Conservation (phyloP, 2,888 invertebrate species). For the Augochlorella aurata region DNA sequence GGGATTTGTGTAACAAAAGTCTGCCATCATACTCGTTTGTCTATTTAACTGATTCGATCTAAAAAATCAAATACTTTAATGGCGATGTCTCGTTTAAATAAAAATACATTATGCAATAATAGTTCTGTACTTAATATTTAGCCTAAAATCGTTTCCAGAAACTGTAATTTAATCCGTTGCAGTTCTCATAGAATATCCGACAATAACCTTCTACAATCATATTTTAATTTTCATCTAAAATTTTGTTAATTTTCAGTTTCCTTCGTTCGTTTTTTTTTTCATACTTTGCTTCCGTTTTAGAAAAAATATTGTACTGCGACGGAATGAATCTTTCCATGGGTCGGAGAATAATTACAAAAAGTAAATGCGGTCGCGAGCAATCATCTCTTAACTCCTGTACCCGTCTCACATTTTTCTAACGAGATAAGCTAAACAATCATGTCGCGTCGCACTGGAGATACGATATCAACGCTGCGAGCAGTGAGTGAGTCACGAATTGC, state of each 20-base stretch:
- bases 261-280: not conserved
- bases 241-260: not conserved
- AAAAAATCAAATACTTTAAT: slow-evolving; percentile 37
- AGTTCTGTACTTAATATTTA: not conserved
- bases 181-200: not conserved
- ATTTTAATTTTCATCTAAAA: not conserved
- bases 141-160: not conserved
- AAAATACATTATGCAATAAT: not conserved
- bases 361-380: slow-evolving; percentile 20
- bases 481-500: slow-evolving; percentile 55
- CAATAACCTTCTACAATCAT: not conserved
- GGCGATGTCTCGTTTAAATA: not conserved
- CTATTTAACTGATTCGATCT: slow-evolving; percentile 76
- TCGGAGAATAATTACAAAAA: slow-evolving; percentile 19
- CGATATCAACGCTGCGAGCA: slow-evolving; percentile 62
- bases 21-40: slow-evolving; percentile 77
- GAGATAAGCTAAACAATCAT: slow-evolving; percentile 66
- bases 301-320: not conserved
- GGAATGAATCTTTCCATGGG: not conserved
- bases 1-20: slow-evolving; percentile 83
- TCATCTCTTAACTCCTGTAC: slow-evolving; percentile 33
- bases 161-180: slow-evolving; percentile 6
- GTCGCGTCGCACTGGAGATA: slow-evolving; percentile 64
- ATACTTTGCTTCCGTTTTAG: too few relatives aligned
- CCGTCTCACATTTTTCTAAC: slow-evolving; percentile 40